Conservation (phyloP, 2,797 vertebrate species). For the Schizopygopsis malacanthus region DNA sequence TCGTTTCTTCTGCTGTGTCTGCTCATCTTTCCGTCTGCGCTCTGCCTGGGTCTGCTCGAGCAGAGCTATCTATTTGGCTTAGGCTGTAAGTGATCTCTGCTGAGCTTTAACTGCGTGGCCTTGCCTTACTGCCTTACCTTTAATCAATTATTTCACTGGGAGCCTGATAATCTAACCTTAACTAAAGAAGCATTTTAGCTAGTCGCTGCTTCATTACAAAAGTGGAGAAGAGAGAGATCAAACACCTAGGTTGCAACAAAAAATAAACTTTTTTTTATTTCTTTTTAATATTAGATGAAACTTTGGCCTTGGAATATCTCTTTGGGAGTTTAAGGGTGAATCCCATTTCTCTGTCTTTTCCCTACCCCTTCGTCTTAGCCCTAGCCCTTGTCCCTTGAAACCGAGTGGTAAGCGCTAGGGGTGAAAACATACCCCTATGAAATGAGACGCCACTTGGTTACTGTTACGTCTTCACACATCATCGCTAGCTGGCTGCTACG, state of each 20-base stretch:
- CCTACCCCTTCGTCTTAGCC: no score
- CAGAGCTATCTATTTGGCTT: conserved; percentile 44
- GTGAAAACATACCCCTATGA: no score
- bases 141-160: conserved; percentile 65
- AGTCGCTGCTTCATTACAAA: conserved; percentile 58
- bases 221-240: conserved; percentile 28
- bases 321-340: neutral
- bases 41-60: conserved; percentile 26
- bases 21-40: conserved; percentile 55
- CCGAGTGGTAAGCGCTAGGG: no score
- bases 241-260: neutral
- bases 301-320: neutral
- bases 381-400: no score
- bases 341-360: no score
- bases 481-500: no score
- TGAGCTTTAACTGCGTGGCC: conserved; percentile 57
- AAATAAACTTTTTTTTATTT: neutral
- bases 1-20: conserved; percentile 36
- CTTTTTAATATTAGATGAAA: neutral
- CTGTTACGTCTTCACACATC: no score
- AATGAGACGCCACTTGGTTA: no score
- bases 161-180: conserved; percentile 64
- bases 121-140: conserved; percentile 63
- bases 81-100: conserved; percentile 60
- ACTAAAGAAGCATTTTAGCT: conserved; percentile 64